Evolutionary conservation across 2,797 vertebrate species (phyloP), one percentile per base, ranked within the genome.

Genomic region (Tokudaia tokunoshimensis): DNA sequence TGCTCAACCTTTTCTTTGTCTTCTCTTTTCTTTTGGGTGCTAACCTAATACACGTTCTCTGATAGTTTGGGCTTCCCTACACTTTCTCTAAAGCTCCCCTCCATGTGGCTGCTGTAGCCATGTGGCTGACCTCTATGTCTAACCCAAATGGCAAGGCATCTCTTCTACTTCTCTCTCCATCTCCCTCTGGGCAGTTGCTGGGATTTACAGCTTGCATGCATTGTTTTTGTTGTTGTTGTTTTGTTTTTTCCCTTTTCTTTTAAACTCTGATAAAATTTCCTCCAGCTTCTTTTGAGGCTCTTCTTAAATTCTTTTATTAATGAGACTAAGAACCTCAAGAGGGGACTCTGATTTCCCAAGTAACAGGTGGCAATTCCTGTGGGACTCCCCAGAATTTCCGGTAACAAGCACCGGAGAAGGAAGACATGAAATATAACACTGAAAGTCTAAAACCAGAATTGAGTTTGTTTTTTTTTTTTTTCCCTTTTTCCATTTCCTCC

Each of bases 261-360:
- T 70, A 26, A 85, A 55, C 47, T 55, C 20, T 37, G 55, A 52
- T 72, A 72, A 86, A 86, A 17, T 72, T 52, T 72, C 61, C 84
- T 52, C 14, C 24, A 87, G 65, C 67, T 55, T 87, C 85, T 72
- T 55, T 72, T 57, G 50, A 87, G 50, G 13, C 13, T 41, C n/a
- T 55, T 72, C 47, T 88, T 74, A 88, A 74, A 88, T 88, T 88
- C 24, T 74, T 86, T 70, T 41, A 87, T 57, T 87, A 72, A 41
- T 74, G 67, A 74, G 67, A 57, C 50, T 41, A 74, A 74, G n/a
- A 57, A 74, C 22, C 85, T 67, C 50, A 87, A 55, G 85, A 88
- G 85, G 47, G 50, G 52, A 57, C 67, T 74, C 85, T 29, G 65
- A 74, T 88, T 87, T 57, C 85, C 67, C 67, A 57, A 57, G 67